These are phyloP conservation scores for Hymenopus coronatus DNA, from an alignment of 2,888 invertebrate species.

Conservation along the genomic window DNA sequence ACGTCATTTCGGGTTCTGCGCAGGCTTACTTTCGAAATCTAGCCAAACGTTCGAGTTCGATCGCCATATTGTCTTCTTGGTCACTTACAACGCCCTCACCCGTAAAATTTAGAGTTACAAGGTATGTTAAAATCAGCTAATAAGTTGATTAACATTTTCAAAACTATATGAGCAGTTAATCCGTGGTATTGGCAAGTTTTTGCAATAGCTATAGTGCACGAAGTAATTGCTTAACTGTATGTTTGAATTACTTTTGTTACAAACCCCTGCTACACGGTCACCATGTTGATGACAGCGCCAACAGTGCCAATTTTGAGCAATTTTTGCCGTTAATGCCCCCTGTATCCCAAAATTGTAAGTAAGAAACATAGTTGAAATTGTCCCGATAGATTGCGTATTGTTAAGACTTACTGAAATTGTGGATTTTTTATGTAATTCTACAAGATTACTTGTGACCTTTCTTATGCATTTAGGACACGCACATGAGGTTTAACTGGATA, in stretches of 20 bases:
- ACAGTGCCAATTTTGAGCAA: constrained; percentile 65
- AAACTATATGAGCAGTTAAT: not conserved
- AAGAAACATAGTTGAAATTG: constrained; percentile 36
- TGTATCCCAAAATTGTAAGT: constrained; percentile 47
- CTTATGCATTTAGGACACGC: constrained; percentile 26
- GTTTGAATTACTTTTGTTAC: not conserved
- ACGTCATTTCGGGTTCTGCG: constrained; percentile 22
- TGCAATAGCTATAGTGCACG: not conserved
- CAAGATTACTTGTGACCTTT: constrained; percentile 24
- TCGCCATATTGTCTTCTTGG: constrained; percentile 32
- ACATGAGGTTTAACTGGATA: constrained; percentile 12
- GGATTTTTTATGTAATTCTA: not conserved
- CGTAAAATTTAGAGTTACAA: constrained; percentile 33
- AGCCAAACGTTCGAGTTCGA: not conserved
- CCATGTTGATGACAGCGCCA: constrained; percentile 67
- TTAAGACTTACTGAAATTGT: constrained; percentile 22
- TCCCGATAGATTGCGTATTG: constrained; percentile 38
- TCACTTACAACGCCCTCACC: constrained; percentile 33
- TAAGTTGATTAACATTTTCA: not conserved
- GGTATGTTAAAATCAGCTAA: constrained; percentile 21
- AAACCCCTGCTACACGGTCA: constrained; percentile 39
- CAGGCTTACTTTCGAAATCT: constrained; percentile 20
- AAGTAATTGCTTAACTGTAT: constrained; percentile 35
- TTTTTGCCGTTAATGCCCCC: constrained; percentile 66
- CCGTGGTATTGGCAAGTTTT: not conserved